Evolutionary conservation across 2,113 vertebrate genomes (phyloP), one percentile per base, ranked within the genome.

Genomic region (Galemys pyrenaicus): DNA sequence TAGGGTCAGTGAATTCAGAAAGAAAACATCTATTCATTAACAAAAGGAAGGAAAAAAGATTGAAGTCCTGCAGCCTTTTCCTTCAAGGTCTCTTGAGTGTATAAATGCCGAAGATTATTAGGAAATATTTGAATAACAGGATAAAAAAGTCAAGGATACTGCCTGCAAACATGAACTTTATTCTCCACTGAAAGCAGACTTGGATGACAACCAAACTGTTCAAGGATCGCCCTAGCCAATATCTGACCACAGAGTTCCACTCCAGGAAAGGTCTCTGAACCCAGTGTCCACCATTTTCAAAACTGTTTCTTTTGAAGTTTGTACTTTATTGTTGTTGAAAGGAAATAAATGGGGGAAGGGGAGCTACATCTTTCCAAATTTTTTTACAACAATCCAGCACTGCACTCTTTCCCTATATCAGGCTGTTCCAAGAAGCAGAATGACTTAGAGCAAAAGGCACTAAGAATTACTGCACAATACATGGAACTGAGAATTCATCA

Each of bases 81-180:
- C 93, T 97, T 96, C 94, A 94, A 97, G 92, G 94, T 90, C 97
- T 94, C 94, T 95, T 94, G 95, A 96, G 96, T 96, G 73, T 92
- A 89, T 93, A 96, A 96, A 94, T 95, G 91, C 83, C 0, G 71
- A 95, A 92, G 95, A 97, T 96, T 96, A 97, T 97, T 97, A 95
- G 94, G 97, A 97, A 97, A 96, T 97, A 94, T 96, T 94, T 96
- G 96, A 97, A 96, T 97, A 96, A 97, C 97, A 97, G 96, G 97
- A 97, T 97, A 97, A 97, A 97, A 97, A 97, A 96, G 96, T 97
- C 96, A 96, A 97, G 95, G 96, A 95, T 96, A 95, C 93, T 89
- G 84, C 65, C 90, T 97, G 93, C 92, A 97, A 96, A 95, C 97
- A 97, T 96, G 95, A 96, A 97, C 95, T 96, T 87, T 96, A 94